Conservation (phyloP, 2,113 vertebrate species). For the Tachysurus fulvidraco region DNA sequence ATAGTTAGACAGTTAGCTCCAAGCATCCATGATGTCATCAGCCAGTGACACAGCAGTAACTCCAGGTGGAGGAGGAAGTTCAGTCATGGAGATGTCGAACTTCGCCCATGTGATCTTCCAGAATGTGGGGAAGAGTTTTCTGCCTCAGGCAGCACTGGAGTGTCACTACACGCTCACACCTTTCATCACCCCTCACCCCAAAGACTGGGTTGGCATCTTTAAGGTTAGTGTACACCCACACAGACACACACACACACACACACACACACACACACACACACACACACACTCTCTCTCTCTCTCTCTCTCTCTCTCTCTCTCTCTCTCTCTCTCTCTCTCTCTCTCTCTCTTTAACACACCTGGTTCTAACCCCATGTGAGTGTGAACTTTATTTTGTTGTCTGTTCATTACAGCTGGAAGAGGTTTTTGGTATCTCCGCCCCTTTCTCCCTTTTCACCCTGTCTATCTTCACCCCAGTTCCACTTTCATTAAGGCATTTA, state of each 20-base stretch:
- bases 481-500: conserved; percentile 70
- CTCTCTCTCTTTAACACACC: background rate
- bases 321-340: too few species aligned
- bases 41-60: conserved; percentile 59
- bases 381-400: background rate
- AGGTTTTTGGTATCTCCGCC: conserved; percentile 14
- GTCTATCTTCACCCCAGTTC: conserved; percentile 23
- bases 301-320: too few species aligned
- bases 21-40: conserved; percentile 80
- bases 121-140: conserved; percentile 96
- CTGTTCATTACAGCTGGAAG: background rate
- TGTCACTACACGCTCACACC: conserved; percentile 93
- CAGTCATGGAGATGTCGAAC: conserved; percentile 89
- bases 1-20: conserved; percentile 53
- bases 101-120: conserved; percentile 99
- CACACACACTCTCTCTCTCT: too few species aligned
- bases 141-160: conserved; percentile 90
- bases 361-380: background rate
- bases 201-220: conserved; percentile 99
- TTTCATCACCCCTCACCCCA: conserved; percentile 88
- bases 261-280: too few species aligned
- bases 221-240: conserved; percentile 78
- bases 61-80: conserved; percentile 79
- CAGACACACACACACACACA: background rate
- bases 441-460: background rate